These are phyloP conservation scores for Oncorhynchus clarkii DNA, from an alignment of 2,113 vertebrate genomes.

Conservation along the genomic window DNA sequence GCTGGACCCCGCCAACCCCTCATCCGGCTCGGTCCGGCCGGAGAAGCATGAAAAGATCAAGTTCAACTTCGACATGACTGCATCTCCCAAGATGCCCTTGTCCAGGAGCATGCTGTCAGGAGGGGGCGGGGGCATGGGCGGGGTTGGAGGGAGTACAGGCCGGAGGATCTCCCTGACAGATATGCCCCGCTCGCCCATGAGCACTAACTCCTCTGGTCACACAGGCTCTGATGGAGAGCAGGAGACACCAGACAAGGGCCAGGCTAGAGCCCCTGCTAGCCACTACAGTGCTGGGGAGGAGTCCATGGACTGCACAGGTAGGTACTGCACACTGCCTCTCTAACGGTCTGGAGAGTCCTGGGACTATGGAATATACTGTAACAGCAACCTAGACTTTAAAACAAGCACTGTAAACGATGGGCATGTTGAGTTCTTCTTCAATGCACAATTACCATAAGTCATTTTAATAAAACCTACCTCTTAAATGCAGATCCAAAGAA, in stretches of 20 bases:
- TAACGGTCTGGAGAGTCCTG: not conserved
- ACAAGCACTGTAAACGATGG: no score
- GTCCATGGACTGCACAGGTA: conserved; percentile 89
- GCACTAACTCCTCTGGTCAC: conserved; percentile 93
- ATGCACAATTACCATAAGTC: no score
- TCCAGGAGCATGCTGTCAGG: conserved; percentile 80
- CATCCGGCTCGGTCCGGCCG: conserved; percentile 83
- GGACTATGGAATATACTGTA: not conserved
- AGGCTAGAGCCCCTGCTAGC: conserved; percentile 78
- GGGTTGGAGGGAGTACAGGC: conserved; percentile 65
- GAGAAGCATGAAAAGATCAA: conserved; percentile 97
- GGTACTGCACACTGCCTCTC: not conserved
- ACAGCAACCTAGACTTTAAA: not conserved
- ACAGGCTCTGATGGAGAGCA: conserved; percentile 93
- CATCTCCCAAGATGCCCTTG: conserved; percentile 90
- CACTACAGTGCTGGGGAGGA: conserved; percentile 90
- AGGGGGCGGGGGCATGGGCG: conserved; percentile 38
- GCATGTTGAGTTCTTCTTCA: no score
- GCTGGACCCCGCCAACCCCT: conserved; percentile 87
- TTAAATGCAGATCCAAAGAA: not conserved
- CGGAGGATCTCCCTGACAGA: conserved; percentile 82
- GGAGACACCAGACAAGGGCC: conserved; percentile 81
- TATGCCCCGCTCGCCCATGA: conserved; percentile 94
- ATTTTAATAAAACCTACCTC: no score
- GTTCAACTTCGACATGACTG: conserved; percentile 93